Evolutionary conservation across 2,113 vertebrate species (phyloP), one percentile per base, ranked within the genome.

Genomic region (Pipa parva): DNA sequence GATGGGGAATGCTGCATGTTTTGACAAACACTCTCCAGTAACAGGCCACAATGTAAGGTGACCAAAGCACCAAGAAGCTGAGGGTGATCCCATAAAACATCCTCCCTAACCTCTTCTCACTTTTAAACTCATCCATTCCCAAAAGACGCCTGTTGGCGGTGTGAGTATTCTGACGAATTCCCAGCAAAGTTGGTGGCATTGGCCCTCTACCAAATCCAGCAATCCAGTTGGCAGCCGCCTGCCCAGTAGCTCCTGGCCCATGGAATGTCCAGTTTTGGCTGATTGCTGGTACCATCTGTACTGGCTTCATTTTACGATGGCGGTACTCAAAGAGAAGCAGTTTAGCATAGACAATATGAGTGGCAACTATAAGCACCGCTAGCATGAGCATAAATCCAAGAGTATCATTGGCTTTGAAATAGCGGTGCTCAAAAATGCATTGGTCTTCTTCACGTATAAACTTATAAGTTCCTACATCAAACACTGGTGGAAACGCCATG

Each of bases 181-280:
- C 94, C 86, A 95, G 71, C 77, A 95, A 85, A 73, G 94, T 96
- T 33, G 94, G 94, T 31, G 94, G 94, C 90, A 95, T 95, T 63
- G 94, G 94, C 22, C 94, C 94, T 1, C 94, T 89, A 67, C 94
- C 93, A 63, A 96, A 96, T 71, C 94, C 94, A 3, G 93, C 92
- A 46, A 96, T 95, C 94, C 94, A 96, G 79, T 96, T 96, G 73
- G 93, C 94, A 7, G 94, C 94, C 3, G 94, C 94, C 82, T 96
- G 94, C 66, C 94, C 94, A 0, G 92, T 96, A 78, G 94, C 94
- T 50, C 94, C 94, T 1, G 93, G 94, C 73, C 94, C 94, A 59
- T 96, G 93, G 80, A 96, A 96, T 84, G 94, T 95, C 93, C 94
- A 95, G 86, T 95, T 95, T 80, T 96, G 93, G 83, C 94, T 96